Evolutionary conservation across 2,888 invertebrate species (phyloP).

Genomic region (Digitonthophagus gazella): DNA sequence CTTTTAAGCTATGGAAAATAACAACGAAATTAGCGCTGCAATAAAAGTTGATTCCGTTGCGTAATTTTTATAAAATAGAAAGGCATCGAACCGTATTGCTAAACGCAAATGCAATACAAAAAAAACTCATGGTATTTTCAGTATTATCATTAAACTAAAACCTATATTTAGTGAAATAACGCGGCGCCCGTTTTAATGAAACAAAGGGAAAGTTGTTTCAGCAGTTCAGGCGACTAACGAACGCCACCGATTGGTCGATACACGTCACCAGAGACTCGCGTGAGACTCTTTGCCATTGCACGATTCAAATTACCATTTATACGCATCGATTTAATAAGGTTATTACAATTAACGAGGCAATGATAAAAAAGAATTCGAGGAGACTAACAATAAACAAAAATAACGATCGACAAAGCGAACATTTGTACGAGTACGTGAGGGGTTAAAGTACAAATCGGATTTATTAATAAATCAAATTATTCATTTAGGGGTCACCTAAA

Average conservation of each 20-base stretch:
- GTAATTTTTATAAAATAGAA: not conserved
- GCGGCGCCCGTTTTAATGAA: not conserved
- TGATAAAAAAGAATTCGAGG: not conserved
- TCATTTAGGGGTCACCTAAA: slow-evolving; percentile 4
- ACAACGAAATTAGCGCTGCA: not conserved
- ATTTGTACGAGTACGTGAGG: not conserved
- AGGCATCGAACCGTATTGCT: not conserved
- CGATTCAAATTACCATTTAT: slow-evolving; percentile 9
- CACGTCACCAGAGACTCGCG: slow-evolving; percentile 6
- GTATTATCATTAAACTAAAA: not conserved
- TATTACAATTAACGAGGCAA: not conserved
- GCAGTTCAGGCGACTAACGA: not conserved
- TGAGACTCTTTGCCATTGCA: not conserved
- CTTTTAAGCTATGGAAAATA: no score
- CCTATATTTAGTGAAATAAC: not conserved
- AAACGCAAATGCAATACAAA: not conserved
- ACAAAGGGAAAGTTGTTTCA: slow-evolving; percentile 17
- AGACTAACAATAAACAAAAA: not conserved
- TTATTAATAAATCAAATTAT: slow-evolving; percentile 6
- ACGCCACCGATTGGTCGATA: slow-evolving; percentile 6
- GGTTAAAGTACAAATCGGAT: slow-evolving; percentile 5
- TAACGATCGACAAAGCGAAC: not conserved
- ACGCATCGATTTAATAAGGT: not conserved
- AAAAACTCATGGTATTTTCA: not conserved
- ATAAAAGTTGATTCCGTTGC: not conserved